Evolutionary conservation across 2,113 vertebrate species (phyloP).

Genomic region (Ctenomys sociabilis): DNA sequence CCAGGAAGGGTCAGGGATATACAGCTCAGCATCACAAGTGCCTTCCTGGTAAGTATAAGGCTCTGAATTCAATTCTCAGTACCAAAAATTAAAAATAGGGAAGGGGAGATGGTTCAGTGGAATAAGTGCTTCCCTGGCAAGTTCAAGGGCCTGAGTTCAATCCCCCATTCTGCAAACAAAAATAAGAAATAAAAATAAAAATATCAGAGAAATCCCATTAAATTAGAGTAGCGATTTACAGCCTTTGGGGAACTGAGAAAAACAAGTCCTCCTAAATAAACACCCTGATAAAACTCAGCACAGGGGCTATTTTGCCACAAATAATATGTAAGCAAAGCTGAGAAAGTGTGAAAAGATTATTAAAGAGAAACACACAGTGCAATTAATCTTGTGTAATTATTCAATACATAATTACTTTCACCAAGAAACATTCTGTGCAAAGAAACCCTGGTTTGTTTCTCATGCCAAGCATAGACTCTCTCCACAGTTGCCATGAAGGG

Average conservation of each 20-base stretch:
- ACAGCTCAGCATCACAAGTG: no score
- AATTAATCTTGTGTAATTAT: background rate
- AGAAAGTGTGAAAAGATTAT: background rate
- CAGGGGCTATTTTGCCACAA: background rate
- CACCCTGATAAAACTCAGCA: background rate
- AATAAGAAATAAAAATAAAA: background rate
- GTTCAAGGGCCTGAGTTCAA: no score
- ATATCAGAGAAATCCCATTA: background rate
- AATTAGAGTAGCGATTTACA: background rate
- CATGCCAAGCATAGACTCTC: background rate
- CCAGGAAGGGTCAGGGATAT: no score
- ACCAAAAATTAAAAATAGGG: no score
- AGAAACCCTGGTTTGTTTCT: conserved; percentile 7
- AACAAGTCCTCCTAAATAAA: background rate
- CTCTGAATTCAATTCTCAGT: no score
- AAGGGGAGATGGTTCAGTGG: no score
- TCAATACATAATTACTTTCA: background rate
- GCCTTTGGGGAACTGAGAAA: background rate
- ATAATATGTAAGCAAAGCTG: background rate
- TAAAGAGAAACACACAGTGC: background rate
- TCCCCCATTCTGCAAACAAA: no score
- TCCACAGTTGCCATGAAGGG: background rate
- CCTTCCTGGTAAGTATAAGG: no score
- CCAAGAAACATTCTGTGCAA: background rate
- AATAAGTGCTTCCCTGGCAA: no score